Evolutionary conservation across 2,888 invertebrate genomes (phyloP), one percentile per base, ranked within the genome.

Genomic region (Tanypteryx hageni): DNA sequence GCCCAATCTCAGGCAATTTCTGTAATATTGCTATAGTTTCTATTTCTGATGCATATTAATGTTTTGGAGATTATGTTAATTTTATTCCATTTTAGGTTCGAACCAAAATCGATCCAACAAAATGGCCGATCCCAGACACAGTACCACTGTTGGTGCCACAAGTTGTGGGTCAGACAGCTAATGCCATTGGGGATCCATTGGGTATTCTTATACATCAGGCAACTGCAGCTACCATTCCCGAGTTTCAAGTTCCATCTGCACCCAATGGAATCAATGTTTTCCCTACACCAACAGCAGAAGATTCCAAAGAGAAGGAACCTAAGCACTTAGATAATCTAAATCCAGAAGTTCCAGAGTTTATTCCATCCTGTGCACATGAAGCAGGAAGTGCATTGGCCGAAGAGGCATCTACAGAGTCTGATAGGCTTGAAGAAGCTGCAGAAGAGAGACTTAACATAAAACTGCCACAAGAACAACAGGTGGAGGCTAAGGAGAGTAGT

Each of bases 261-360:
- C 14, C 89, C 18, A 68, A 89, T 44, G 89, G 64, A 44, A 89
- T 89, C 44, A 44, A 64, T n/a, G 16, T 44, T 89, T 61, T 64
- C 68, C 64, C 89, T 9, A 31, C 16, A 8, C 44, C 89, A 68
- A 92, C 14, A 92, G 86, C 82, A 92, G 93, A 57, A 58, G 84
- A 56, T 89, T 81, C 92, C 44, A 86, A 84, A 16, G 58, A 82
- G 59, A 57, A 81, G 64, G 27, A n/a, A 22, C 68, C 27, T 4
- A 64, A 58, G 31, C 81, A 82, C 58, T 27, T 92, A 93, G 97
- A 97, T 92, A 96, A 96, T 94, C 96, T 98, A 92, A 98, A 98
- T 95, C 98, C 98, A 5, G 97, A 98, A 94, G 98, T 98, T 92
- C 98, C 98, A 0, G 98, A 98, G 95, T 98, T 98, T 95, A 96